phyloP scores from a whole-genome alignment of 2,113 vertebrate genomes.

The Nestor notabilis region DNA sequence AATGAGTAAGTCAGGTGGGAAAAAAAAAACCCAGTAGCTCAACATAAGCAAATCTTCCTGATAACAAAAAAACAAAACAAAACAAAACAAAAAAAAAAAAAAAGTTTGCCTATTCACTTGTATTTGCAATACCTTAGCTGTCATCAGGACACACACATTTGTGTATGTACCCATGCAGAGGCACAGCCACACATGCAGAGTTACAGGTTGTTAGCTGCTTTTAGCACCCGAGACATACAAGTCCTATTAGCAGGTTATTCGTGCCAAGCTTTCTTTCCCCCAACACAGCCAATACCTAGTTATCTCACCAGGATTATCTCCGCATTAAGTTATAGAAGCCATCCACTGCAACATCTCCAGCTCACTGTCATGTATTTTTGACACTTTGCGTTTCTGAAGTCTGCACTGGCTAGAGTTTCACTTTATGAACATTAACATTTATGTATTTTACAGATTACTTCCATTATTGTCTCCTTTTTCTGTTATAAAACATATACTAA shows the following conservation, averaged over 20 bases:
- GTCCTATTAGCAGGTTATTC: neutral
- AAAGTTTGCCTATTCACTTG: neutral
- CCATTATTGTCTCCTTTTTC: neutral
- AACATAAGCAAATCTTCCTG: too few species aligned
- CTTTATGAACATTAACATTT: accelerated
- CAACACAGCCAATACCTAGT: neutral
- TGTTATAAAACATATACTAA: neutral
- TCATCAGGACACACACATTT: neutral
- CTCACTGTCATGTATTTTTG: neutral
- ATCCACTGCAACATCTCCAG: neutral
- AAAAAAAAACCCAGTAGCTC: neutral
- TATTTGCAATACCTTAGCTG: neutral
- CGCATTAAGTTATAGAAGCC: neutral
- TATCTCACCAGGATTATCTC: neutral
- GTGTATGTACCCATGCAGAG: accelerated
- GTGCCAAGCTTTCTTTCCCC: neutral
- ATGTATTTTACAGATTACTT: neutral
- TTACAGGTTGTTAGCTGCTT: neutral
- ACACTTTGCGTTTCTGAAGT: neutral
- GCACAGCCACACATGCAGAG: neutral
- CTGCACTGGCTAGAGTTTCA: neutral
- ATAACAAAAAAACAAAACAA: too few species aligned
- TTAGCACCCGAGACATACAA: neutral
- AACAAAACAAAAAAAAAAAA: neutral
- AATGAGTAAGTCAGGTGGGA: neutral